Evolutionary conservation across 1,140 invertebrate species (phyloP), one percentile per base, ranked within the genome.

Genomic region (Ceratoteleas bidentatus): DNA sequence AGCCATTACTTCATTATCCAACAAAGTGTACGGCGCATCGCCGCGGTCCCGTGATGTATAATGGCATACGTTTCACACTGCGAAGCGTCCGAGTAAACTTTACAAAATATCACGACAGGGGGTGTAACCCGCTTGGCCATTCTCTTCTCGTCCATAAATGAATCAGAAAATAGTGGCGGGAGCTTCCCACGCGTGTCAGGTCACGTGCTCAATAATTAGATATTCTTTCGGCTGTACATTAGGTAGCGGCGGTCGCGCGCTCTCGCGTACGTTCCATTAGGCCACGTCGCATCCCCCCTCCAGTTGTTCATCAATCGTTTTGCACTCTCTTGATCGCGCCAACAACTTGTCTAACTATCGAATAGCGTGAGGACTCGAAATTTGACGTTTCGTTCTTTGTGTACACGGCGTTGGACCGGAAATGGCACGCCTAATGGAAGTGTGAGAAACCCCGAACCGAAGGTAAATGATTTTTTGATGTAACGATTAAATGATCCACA

Each of bases 151-250:
- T 69, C 81, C 73, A 85, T 86, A 89, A 90, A 89, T 88, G 90
- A 90, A 90, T 90, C 88, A 87, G 88, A 91, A 90, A 90, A 90
- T 90, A 89, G 81, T 84, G 85, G 83, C 84, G 86, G 87, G 86
- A 88, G 87, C 88, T 87, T 90, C 88, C 86, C 86, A 86, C 90
- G 89, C 90, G 90, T 90, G 90, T 83, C 88, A 36, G 60, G 90
- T 87, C 90, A 90, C 90, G 90, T 91, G 90, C 84, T 87, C 62
- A 86, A 90, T 91, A 91, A 91, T 90, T 91, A 91, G 90, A 90
- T 91, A 91, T 90, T 91, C 89, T 90, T 91, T 90, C 88, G 87
- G 34, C 82, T 64, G 85, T 86, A 73, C 86, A 89, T 90, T 90
- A 89, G 87, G 73, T 84, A 72, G 81, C 76, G 50, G 70, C 65